phyloP scores from a whole-genome alignment of 2,113 vertebrate species.

The Lophura nycthemera region DNA sequence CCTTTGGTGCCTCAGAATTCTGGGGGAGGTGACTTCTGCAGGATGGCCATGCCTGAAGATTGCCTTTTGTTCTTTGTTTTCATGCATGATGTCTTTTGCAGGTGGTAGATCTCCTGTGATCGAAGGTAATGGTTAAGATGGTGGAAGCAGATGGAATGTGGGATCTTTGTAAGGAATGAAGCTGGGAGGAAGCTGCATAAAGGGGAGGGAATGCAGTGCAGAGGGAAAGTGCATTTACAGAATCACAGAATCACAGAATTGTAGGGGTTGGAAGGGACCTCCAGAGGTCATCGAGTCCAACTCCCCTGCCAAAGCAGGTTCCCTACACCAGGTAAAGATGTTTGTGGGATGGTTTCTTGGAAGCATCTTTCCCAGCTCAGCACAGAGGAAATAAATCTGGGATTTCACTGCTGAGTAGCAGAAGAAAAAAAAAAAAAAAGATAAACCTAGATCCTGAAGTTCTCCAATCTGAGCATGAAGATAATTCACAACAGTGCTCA shows the following conservation, averaged over 20 bases:
- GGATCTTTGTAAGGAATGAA: neutral
- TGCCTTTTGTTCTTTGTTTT: fast-evolving
- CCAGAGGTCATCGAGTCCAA: too few relatives aligned
- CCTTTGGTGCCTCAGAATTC: neutral
- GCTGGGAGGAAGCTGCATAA: neutral
- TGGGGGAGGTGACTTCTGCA: neutral
- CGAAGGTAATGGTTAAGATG: neutral
- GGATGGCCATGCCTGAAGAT: neutral
- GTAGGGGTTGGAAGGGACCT: too few relatives aligned
- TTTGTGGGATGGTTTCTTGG: neutral
- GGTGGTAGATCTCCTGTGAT: neutral
- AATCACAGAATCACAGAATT: too few relatives aligned
- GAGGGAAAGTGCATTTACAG: fast-evolving
- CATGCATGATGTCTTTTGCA: neutral
- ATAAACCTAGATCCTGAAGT: neutral
- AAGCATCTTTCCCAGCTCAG: neutral
- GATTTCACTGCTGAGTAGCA: neutral
- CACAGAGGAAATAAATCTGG: neutral
- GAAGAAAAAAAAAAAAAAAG: too few relatives aligned
- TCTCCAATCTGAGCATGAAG: neutral
- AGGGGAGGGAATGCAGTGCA: too few relatives aligned
- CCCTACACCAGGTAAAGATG: too few relatives aligned
- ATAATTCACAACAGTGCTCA: neutral
- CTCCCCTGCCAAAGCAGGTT: too few relatives aligned
- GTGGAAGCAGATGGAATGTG: neutral